A percentile compares a stretch with the other conserved stretches of the same genome.
Evolutionary conservation across 2,888 invertebrate species (phyloP).

Genomic region (Cephonodes hylas): DNA sequence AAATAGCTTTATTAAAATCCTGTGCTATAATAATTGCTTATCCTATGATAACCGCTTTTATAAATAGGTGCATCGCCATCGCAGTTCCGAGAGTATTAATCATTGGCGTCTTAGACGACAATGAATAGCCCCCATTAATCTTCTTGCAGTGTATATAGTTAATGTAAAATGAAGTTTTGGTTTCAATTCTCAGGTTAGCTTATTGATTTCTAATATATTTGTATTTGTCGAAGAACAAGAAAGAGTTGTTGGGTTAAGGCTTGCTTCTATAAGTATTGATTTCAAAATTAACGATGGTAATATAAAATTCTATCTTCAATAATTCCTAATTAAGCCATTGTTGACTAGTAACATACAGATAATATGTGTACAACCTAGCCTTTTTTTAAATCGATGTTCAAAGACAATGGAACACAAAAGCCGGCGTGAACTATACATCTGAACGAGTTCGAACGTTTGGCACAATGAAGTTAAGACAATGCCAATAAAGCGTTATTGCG

Average conservation of each 20-base stretch:
- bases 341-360: background rate
- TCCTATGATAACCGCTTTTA: background rate
- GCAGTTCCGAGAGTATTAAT: background rate
- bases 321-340: too few species aligned
- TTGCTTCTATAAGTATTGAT: too few species aligned
- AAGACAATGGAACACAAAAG: conserved; percentile 7
- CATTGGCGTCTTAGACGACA: background rate
- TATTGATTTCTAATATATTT: too few species aligned
- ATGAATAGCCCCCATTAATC: background rate
- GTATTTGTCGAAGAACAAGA: too few species aligned
- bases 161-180: too few species aligned
- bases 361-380: background rate
- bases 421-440: conserved; percentile 1
- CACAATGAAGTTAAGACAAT: conserved; percentile 15
- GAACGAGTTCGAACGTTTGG: background rate
- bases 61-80: background rate
- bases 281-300: too few species aligned
- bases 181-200: too few species aligned
- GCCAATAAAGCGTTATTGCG: conserved; percentile 21
- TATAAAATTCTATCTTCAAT: too few species aligned
- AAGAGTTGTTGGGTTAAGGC: too few species aligned
- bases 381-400: background rate
- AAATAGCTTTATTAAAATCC: background rate
- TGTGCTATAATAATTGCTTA: background rate
- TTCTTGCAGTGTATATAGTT: background rate